These are phyloP conservation scores for Leptodactylus fuscus DNA, from an alignment of 2,113 vertebrate species.

Conservation along the genomic window DNA sequence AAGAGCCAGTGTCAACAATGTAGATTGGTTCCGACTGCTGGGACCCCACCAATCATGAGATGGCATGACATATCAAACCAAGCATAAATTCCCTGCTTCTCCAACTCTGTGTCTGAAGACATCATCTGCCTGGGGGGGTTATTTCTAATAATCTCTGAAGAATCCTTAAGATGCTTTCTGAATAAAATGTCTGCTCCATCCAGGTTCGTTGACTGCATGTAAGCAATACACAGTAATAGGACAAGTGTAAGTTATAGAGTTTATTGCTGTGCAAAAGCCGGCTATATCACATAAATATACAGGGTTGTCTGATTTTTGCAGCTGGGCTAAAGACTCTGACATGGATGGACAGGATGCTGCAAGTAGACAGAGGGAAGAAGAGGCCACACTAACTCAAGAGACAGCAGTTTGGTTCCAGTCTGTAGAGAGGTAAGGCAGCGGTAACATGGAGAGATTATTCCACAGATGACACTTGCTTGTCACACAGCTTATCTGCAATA, in stretches of 20 bases:
- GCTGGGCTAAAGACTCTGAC: background rate
- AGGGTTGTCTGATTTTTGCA: conserved; percentile 17
- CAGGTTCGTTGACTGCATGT: background rate
- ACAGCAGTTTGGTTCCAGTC: conserved; percentile 37
- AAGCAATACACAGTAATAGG: background rate
- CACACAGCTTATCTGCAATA: conserved; percentile 25
- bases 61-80: too few relatives aligned
- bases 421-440: conserved; percentile 17
- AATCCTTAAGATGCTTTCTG: too few relatives aligned
- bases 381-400: conserved; percentile 4
- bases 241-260: background rate
- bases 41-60: too few relatives aligned
- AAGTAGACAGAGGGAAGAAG: background rate
- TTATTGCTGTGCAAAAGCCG: conserved; percentile 42
- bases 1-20: too few relatives aligned
- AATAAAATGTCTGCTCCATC: background rate
- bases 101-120: too few relatives aligned
- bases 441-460: background rate
- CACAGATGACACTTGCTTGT: background rate
- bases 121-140: too few relatives aligned
- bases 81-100: too few relatives aligned
- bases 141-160: too few relatives aligned
- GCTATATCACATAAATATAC: conserved; percentile 45
- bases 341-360: background rate
- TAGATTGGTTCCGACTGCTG: too few relatives aligned